Evolutionary conservation across 2,113 vertebrate species (phyloP).

Genomic region (Clarias magur): DNA sequence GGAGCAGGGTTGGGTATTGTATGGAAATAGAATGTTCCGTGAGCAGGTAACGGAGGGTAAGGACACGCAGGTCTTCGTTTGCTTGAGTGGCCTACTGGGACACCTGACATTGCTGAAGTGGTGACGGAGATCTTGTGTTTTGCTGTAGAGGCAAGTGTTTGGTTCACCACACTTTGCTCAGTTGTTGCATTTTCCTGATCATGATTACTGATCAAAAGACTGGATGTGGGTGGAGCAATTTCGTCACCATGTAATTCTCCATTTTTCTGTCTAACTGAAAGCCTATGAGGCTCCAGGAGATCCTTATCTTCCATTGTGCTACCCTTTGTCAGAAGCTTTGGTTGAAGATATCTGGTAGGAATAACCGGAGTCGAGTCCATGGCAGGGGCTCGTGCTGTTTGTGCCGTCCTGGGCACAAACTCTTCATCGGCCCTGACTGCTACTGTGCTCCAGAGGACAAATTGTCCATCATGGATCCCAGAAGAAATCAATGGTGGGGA

Average conservation of each 20-base stretch:
- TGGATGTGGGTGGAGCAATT: not conserved
- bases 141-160: not conserved
- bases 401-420: not conserved
- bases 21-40: conserved; percentile 69
- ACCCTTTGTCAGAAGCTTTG: not conserved
- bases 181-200: conserved; percentile 4
- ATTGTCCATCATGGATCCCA: not conserved
- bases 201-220: not conserved
- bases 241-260: not conserved
- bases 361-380: conserved; percentile 18
- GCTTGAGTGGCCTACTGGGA: not conserved
- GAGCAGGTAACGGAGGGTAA: conserved; percentile 64
- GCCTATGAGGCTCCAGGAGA: not conserved
- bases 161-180: not conserved
- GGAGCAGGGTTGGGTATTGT: conserved; percentile 59
- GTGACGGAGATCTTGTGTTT: not conserved
- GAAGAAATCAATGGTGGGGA: not conserved
- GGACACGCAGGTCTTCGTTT: conserved; percentile 57
- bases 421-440: not conserved
- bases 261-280: not conserved
- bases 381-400: conserved; percentile 10
- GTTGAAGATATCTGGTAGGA: not conserved
- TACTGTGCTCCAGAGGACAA: not conserved
- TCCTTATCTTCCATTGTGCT: not conserved
- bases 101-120: not conserved